Conservation (phyloP, 1,140 invertebrate genomes). For the Brachionus koreanus region DNA sequence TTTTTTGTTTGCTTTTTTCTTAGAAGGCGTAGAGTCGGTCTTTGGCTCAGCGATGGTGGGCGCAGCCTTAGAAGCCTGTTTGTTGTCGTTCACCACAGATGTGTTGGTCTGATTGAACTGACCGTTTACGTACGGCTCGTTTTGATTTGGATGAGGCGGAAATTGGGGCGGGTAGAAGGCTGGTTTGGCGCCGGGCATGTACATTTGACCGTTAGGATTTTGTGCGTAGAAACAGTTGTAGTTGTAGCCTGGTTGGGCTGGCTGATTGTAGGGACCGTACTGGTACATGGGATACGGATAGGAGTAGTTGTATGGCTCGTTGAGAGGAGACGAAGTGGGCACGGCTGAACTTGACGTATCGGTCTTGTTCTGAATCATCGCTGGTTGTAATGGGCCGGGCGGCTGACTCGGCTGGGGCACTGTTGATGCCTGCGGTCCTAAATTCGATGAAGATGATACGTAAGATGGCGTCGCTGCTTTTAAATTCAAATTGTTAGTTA, state of each 20-base stretch:
- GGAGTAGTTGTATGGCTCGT: neutral
- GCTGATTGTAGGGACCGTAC: neutral
- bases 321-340: neutral
- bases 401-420: neutral
- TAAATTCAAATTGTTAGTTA: slow-evolving; percentile 13
- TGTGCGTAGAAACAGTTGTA: neutral
- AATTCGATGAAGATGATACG: slow-evolving; percentile 13
- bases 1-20: slow-evolving; percentile 20
- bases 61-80: neutral
- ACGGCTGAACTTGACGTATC: neutral
- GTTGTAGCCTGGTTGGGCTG: neutral
- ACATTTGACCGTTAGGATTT: neutral
- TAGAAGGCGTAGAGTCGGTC: neutral
- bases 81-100: neutral
- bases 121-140: neutral
- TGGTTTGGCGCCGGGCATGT: neutral
- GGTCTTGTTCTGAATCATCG: neutral
- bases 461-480: slow-evolving; percentile 16
- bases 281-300: slow-evolving; percentile 27
- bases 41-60: neutral
- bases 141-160: neutral
- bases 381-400: neutral
- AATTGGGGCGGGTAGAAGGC: neutral
- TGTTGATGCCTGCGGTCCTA: neutral
- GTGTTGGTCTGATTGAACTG: neutral